A percentile compares a stretch with the other conserved stretches of the same genome.
Conservation (phyloP, 2,113 vertebrate species). For the Microcebus tavaratra region DNA sequence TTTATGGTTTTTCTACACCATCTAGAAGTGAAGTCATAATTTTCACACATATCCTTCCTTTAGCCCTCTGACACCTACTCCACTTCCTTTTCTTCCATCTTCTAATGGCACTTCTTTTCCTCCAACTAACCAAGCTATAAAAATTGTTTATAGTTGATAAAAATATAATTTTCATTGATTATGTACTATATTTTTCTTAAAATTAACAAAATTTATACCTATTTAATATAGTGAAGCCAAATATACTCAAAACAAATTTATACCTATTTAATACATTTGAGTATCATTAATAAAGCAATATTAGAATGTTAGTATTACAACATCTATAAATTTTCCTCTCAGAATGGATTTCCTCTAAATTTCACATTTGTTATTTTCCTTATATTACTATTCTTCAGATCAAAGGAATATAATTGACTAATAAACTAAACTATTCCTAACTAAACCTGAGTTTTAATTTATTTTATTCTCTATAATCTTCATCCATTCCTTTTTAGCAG, state of each 20-base stretch:
- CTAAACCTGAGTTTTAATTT: neutral
- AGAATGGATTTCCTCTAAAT: neutral
- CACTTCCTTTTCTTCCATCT: neutral
- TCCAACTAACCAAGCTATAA: neutral
- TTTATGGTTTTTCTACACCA: neutral
- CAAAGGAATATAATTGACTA: neutral
- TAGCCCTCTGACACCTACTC: neutral
- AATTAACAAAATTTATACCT: conserved; percentile 6
- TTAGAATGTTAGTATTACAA: neutral
- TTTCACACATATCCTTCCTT: neutral
- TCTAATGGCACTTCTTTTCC: neutral
- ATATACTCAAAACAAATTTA: neutral
- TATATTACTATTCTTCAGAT: neutral
- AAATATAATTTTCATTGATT: neutral
- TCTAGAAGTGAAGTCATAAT: neutral
- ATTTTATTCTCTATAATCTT: conserved; percentile 22
- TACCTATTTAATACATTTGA: neutral
- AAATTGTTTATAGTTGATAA: neutral
- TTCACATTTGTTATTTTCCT: neutral
- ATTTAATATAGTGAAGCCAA: neutral
- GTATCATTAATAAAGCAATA: neutral
- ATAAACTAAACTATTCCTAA: neutral
- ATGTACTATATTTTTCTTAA: neutral
- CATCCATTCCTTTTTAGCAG: conserved; percentile 4
- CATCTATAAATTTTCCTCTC: neutral